phyloP scores from a whole-genome alignment of 1,140 invertebrate species.

The Centruroides sculpturatus region DNA sequence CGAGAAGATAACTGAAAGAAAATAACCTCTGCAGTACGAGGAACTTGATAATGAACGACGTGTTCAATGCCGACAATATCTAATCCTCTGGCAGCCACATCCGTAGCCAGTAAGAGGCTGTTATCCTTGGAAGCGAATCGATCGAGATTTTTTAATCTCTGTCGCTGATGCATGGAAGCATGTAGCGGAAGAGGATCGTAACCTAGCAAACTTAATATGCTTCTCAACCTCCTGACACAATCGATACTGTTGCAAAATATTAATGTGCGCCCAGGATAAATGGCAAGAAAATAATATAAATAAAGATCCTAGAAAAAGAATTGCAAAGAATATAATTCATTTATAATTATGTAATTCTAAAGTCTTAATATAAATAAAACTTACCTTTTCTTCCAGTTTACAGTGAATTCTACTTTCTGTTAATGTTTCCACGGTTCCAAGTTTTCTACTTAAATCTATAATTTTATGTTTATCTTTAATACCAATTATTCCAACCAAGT shows the following conservation, averaged over 20 bases:
- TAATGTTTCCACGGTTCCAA: constrained; percentile 32
- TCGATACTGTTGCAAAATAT: constrained; percentile 97
- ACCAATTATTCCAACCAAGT: constrained; percentile 45
- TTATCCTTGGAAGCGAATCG: constrained; percentile 58
- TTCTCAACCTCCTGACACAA: constrained; percentile 68
- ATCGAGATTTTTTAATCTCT: constrained; percentile 88
- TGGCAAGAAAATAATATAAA: constrained; percentile 78
- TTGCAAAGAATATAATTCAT: too few species aligned
- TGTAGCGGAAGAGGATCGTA: constrained; percentile 71
- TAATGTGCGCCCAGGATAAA: constrained; percentile 72
- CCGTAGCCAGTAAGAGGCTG: constrained; percentile 82
- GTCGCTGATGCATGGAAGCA: constrained; percentile 88
- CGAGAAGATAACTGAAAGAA: too few species aligned
- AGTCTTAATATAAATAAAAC: constrained; percentile 20
- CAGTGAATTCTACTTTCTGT: constrained; percentile 35
- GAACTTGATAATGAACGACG: constrained; percentile 96
- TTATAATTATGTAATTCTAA: too few species aligned
- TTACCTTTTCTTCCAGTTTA: constrained; percentile 37
- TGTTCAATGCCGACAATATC: constrained; percentile 90
- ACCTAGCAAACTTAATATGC: constrained; percentile 62
- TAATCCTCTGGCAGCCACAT: constrained; percentile 90
- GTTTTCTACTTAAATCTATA: constrained; percentile 65
- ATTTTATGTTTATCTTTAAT: constrained; percentile 74
- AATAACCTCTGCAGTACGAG: constrained; percentile 64
- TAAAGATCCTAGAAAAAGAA: constrained; percentile 51